Evolutionary conservation across 2,888 invertebrate genomes (phyloP).

Genomic region (Ariolimax columbianus): DNA sequence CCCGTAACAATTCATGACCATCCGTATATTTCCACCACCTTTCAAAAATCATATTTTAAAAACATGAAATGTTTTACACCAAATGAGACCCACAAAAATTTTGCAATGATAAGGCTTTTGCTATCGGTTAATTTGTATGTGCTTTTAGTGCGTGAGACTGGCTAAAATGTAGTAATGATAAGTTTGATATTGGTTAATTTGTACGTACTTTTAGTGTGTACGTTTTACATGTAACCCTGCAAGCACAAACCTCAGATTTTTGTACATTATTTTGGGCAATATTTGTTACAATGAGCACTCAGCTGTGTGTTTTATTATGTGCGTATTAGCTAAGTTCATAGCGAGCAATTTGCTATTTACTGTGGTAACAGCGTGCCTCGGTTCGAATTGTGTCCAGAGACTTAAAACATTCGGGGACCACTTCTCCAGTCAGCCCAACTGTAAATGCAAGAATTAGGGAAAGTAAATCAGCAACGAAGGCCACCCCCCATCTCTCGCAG

Average conservation of each 20-base stretch:
- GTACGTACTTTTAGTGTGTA: neutral
- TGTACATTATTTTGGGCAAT: neutral
- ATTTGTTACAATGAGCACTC: neutral
- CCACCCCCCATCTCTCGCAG: too few relatives aligned
- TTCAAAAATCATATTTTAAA: neutral
- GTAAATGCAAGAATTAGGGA: too few relatives aligned
- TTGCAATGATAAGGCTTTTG: neutral
- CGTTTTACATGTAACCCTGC: slow-evolving; percentile 50
- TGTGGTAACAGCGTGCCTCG: too few relatives aligned
- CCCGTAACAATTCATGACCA: neutral
- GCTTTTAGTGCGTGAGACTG: neutral
- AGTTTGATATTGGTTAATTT: neutral
- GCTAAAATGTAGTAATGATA: neutral
- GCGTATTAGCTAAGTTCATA: too few relatives aligned
- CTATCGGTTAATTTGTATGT: neutral
- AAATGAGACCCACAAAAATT: neutral
- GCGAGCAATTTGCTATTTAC: too few relatives aligned
- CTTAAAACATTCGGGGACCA: too few relatives aligned
- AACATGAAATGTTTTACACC: neutral
- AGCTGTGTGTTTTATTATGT: neutral
- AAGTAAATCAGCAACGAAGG: too few relatives aligned
- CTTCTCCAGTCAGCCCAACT: too few relatives aligned
- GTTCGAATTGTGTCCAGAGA: too few relatives aligned
- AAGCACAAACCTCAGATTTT: slow-evolving; percentile 49
- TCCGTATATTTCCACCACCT: neutral